Base-by-base conservation (phyloP, 2,888 invertebrate species). In the Ellobium chinense region DNA sequence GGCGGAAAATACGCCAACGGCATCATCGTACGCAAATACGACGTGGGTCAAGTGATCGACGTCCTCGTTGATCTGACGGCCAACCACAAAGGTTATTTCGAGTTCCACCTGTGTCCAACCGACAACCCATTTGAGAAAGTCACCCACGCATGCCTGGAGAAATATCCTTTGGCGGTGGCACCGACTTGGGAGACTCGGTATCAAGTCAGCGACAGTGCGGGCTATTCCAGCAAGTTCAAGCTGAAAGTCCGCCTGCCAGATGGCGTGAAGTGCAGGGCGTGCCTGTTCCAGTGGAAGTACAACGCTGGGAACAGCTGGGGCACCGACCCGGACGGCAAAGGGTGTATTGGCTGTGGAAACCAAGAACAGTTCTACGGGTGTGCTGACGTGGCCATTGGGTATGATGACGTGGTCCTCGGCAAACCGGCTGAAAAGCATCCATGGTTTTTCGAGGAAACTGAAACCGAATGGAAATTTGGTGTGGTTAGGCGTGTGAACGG, bases 1-100 rank as follows among this genome's bases (percentile, higher is more conserved):
- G 90, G 92, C 5, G 93, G 93, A 2, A 88, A 87, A 80, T 92
- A 89, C 84, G 92, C 91, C 18, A 90, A 85, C 58, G 92, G 92
- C 24, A 88, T 91, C 18, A 89, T 92, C 29, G 90, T 89, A 21
- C 70, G 89, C 31, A 88, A 89, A 36, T 93, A 92, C 81, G 84
- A 84, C 7, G 63, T 85, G 29, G 92, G 92, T 18, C 85, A 91
- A 77, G 84, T 87, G 4, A 91, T 93, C 74, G 85, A 89, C 3
- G 88, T 91, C 4, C 85, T 85, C 12, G 88, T 91, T 18, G 86
- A 93, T 58, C 84, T 93, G 34, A 92, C 92, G 2, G 92, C 92
- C 74, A 91, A 91, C 85, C 93, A 93, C 79, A 89, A 80, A 92
- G 93, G 84, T 1, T 90, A 87, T 79, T 89, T 91, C 79, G 90